Percentiles rank a stretch among this genome's conserved stretches.
Conservation (phyloP, 2,797 vertebrate genomes). For the Natrix natrix region DNA sequence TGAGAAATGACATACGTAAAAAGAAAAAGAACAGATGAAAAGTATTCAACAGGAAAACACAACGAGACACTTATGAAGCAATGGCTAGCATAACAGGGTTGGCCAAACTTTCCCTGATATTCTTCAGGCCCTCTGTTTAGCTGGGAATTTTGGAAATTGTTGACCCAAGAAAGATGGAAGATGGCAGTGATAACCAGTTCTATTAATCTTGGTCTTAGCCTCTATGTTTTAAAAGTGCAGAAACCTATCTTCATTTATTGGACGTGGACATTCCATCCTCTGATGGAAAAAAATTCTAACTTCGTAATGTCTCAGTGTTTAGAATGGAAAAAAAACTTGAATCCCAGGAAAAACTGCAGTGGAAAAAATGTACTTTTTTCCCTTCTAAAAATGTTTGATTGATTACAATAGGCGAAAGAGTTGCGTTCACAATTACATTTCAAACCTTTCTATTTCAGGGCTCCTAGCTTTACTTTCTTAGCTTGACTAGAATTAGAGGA, state of each 20-base stretch:
- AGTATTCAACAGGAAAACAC: neutral
- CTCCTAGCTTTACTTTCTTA: neutral
- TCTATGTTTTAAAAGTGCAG: neutral
- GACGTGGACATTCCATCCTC: slow-evolving; percentile 14
- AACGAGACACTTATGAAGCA: neutral
- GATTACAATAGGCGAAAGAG: slow-evolving; percentile 15
- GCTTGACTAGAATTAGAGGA: neutral
- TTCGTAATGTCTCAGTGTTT: slow-evolving; percentile 36
- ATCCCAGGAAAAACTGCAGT: slow-evolving; percentile 39
- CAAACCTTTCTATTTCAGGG: neutral
- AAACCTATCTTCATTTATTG: slow-evolving; percentile 26
- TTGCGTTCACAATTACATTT: neutral
- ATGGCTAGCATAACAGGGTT: neutral
- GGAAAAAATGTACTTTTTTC: slow-evolving; percentile 33
- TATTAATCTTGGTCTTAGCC: neutral
- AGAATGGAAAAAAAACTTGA: slow-evolving; percentile 45
- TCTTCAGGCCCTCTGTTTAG: slow-evolving; percentile 23
- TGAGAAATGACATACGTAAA: neutral
- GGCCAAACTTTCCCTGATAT: neutral
- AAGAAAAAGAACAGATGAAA: neutral
- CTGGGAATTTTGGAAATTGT: slow-evolving; percentile 6
- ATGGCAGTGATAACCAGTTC: neutral
- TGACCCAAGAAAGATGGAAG: neutral
- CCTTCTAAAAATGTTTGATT: slow-evolving; percentile 35
- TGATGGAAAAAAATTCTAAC: slow-evolving; percentile 26